Percentiles rank a stretch among this genome's conserved stretches.
Conservation (phyloP, 2,888 invertebrate species). For the Ochropleura plecta region DNA sequence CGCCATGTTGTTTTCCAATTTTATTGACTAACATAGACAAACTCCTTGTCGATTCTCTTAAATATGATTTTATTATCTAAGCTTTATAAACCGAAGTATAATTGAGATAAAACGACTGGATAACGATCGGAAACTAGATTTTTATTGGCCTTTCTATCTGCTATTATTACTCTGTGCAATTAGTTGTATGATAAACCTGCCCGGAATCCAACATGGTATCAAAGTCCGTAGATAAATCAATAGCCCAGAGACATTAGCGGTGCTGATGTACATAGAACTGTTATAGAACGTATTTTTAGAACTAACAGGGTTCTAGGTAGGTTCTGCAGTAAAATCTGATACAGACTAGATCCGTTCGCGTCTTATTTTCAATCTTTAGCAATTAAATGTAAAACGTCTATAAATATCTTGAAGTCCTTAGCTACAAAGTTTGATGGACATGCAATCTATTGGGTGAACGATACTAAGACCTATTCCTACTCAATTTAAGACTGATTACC, state of each 20-base stretch:
- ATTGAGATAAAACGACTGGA: conserved; percentile 66
- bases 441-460: not conserved
- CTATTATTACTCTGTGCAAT: conserved; percentile 70
- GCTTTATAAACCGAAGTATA: conserved; percentile 43
- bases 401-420: conserved; percentile 14
- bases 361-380: conserved; percentile 35
- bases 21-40: conserved; percentile 55
- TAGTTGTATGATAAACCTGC: conserved; percentile 68
- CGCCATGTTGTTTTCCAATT: conserved; percentile 49
- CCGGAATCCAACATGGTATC: conserved; percentile 56
- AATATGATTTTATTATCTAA: conserved; percentile 67
- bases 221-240: conserved; percentile 59
- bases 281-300: conserved; percentile 43
- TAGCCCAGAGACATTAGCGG: conserved; percentile 48
- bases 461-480: not conserved
- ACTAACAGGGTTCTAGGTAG: conserved; percentile 42
- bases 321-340: conserved; percentile 35
- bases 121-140: conserved; percentile 71
- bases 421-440: conserved; percentile 18
- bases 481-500: not conserved
- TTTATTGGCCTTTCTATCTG: conserved; percentile 71
- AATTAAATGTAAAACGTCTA: conserved; percentile 49
- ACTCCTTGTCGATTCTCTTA: conserved; percentile 59
- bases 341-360: conserved; percentile 28
- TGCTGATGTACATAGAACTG: conserved; percentile 52